Evolutionary conservation across 2,888 invertebrate species (phyloP), one percentile per base, ranked within the genome.

Genomic region (Tetragonula carbonaria): DNA sequence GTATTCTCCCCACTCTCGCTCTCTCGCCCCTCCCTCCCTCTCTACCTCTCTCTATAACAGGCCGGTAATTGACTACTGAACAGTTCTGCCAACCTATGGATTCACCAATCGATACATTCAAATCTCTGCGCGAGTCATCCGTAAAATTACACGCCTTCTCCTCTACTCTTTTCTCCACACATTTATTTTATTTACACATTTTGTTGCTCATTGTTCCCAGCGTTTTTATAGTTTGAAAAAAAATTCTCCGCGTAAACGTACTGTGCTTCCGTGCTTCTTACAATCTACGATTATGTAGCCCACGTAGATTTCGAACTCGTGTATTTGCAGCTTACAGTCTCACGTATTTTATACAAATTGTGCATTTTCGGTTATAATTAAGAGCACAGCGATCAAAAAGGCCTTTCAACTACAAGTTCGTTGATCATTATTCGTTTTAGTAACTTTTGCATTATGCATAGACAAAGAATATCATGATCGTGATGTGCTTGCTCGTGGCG

Each of bases 61-160:
- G 66, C 80, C 66, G 74, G 78, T 84, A 82, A 85, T 87, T 78
- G 78, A 81, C 86, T 84, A 65, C 65, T 71, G n/a, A 51, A 4
- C 86, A 87, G 65, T 78, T 59, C 55, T 74, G n/a, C 86, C 86
- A 87, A 87, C 81, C 16, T 2, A 5, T 51, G 8, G 21, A 3
- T 6, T 23, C 21, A 6, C 14, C 57, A 21, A 68, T 45, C 80
- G 75, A 68, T 55, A 70, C 50, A 65, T 63, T 68, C 45, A 65
- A 65, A 45, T 59, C 18, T 45, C 45, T 45, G 11, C 45, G 2
- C 2, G 45, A 45, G 8, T 8, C 50, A 55, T 28, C 18, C 33
- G n/a, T 16, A 14, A 51, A 51, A 28, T 11, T 57, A 16, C 14
- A 38, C 38, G 6, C 13, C 4, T 38, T 21, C 23, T 8, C 11